Evolutionary conservation across 2,888 invertebrate genomes (phyloP), one percentile per base, ranked within the genome.

Genomic region (Escarpia spicata): DNA sequence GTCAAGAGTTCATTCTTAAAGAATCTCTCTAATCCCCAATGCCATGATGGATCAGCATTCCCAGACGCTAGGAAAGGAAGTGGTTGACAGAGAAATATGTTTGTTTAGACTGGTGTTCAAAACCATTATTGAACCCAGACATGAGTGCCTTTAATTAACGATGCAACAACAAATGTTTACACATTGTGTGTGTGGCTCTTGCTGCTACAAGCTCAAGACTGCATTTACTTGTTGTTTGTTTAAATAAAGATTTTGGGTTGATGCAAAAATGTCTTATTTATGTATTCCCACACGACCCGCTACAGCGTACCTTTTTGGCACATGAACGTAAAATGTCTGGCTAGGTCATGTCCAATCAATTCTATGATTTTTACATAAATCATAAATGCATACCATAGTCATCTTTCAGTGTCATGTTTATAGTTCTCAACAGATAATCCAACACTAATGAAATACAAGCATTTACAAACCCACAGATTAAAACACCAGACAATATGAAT

Each of bases 171-270:
- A 4, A 75, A 6, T 75, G 75, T 75, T 75, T 12, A 26, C 26
- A 15, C 75, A 75, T 52, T 6, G 52, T 52, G 12, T 12, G 6
- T 52, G 75, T 75, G 26, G 19, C 75, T 75, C 75, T 19, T 75
- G 75, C 26, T 75, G 75, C 75, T 75, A 75, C 19, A 75, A 75
- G 75, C 75, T 75, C 75, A 75, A 75, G 26, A 75, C 75, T 75
- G 75, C 75, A 75, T 75, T 75, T 75, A 75, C 75, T 75, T 75
- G 75, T 75, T 26, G 26, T 75, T 75, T 75, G 75, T 75, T 75
- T 75, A 75, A 75, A 75, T 75, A 75, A 75, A 75, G 75, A 75
- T 75, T 75, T 75, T 75, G 75, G 75, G 15, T 75, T 75, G 19
- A 75, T 75, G 15, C 6, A 75, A 15, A 75, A 52, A 19, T 26